Percentiles rank a stretch among this genome's conserved stretches.
Evolutionary conservation across 2,113 vertebrate genomes (phyloP).

Genomic region (Sylvilagus bachmani): DNA sequence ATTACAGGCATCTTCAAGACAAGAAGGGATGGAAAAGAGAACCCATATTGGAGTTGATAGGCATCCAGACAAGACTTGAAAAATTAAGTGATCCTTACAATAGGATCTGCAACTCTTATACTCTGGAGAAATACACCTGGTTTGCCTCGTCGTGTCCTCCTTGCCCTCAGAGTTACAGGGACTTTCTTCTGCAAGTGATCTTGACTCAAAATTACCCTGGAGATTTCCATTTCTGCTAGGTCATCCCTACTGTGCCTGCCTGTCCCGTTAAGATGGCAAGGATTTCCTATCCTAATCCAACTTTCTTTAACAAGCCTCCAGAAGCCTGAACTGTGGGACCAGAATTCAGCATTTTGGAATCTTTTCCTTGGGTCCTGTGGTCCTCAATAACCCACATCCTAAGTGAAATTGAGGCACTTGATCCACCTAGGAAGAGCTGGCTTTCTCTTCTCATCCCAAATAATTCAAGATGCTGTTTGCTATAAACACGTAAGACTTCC

Average conservation of each 20-base stretch:
- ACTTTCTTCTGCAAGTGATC: background rate
- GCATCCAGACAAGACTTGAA: background rate
- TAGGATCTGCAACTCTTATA: background rate
- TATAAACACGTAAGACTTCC: slow-evolving; percentile 11
- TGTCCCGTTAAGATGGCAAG: background rate
- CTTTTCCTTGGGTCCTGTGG: background rate
- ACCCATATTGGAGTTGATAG: background rate
- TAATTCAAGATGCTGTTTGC: background rate
- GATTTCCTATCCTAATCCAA: background rate
- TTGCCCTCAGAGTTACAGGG: background rate
- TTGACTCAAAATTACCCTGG: background rate
- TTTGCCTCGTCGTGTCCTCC: background rate
- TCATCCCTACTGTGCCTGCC: too few relatives aligned
- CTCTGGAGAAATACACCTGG: background rate
- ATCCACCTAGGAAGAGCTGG: background rate
- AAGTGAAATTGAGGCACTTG: background rate
- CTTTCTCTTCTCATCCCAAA: background rate
- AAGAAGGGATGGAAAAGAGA: background rate
- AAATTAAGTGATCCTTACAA: background rate
- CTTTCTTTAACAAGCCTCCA: background rate
- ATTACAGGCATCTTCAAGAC: background rate
- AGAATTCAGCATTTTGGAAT: background rate
- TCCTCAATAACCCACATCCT: background rate
- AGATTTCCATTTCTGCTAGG: background rate
- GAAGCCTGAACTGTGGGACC: background rate